Conservation (phyloP, 2,797 vertebrate species). For the Centropyge bicolor region DNA sequence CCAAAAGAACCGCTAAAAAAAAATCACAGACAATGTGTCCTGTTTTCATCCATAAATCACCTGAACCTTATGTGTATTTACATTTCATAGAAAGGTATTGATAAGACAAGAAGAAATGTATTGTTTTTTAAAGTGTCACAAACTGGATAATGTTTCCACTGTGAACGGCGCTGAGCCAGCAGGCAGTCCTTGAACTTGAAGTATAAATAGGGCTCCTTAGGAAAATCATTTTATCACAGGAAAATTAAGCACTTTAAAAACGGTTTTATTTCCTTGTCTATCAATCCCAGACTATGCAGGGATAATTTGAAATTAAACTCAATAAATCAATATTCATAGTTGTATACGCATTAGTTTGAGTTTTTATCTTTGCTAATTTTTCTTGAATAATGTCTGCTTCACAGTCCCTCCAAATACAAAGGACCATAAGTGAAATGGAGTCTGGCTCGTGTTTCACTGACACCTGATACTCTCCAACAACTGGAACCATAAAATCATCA, state of each 20-base stretch:
- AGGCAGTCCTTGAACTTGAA: conserved; percentile 56
- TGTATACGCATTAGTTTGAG: conserved; percentile 5
- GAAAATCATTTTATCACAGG: conserved; percentile 10
- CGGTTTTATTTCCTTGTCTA: conserved; percentile 13
- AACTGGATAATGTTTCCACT: conserved; percentile 28
- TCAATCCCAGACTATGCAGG: conserved; percentile 7
- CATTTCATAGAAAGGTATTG: conserved; percentile 43
- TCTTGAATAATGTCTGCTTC: conserved; percentile 21
- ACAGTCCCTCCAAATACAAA: conserved; percentile 40
- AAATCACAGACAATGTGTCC: not conserved
- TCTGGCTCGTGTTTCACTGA: conserved; percentile 67
- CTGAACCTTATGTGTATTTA: conserved; percentile 31
- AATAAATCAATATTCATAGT: conserved; percentile 19
- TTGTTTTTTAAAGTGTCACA: conserved; percentile 21
- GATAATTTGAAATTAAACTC: conserved; percentile 16
- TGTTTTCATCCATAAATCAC: conserved; percentile 26
- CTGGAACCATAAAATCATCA: conserved; percentile 73
- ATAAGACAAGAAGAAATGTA: conserved; percentile 13
- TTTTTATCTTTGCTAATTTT: conserved; percentile 19
- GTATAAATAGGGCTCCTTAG: conserved; percentile 32
- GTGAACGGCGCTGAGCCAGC: conserved; percentile 65
- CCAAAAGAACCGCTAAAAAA: not conserved
- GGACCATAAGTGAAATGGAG: conserved; percentile 59
- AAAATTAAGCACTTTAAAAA: conserved; percentile 13
- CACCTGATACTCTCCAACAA: conserved; percentile 71